Base-by-base conservation (phyloP, 2,113 vertebrate species). In the Perca flavescens region DNA sequence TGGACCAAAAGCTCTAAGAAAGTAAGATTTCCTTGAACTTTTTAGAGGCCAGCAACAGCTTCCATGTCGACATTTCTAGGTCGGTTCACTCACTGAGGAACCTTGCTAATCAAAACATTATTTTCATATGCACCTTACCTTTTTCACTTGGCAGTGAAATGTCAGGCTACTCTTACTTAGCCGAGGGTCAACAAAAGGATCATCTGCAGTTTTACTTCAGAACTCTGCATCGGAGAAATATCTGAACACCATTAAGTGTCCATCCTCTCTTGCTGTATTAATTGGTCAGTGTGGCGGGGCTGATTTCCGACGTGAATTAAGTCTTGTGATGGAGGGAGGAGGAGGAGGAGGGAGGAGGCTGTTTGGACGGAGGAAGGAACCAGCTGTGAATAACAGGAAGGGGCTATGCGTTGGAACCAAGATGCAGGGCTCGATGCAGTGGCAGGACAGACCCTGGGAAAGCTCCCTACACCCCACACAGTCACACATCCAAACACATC, bases 351-450 rank as follows among this genome's bases (percentile, higher is more conserved):
- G 31, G 43, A 31, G 10, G 52, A 52, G 19, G 73, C 47, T 52
- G 85, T 90, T 90, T 91, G 82, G 84, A 79, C 16, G 25, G 83
- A 91, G 94, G 94, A 95, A 95, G 95, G 94, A 96, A 96, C 87
- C 87, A 56, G 74, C 66, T 78, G 71, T 95, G 95, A 95, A 95
- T 95, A 89, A 90, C 95, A 96, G 95, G 95, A 96, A 95, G 88
- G 58, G 86, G 72, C 66, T 89, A 67, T 84, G 89, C 80, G 15
- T 84, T 91, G 65, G 75, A 78, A 79, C 73, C 77, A 49, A 88
- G 67, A 79, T 47, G 69, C 60, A 60, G 81, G 54, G 70, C 81
- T 77, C 61, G 13, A 11, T 77, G 50, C 60, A 8, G 73, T 71
- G 80, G 65, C 80, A 74, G 84, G 68, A 83, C 86, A 71, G 78